Percentiles rank a stretch among this genome's conserved stretches.
Conservation (phyloP, 2,888 invertebrate genomes). For the Protonemura montana region DNA sequence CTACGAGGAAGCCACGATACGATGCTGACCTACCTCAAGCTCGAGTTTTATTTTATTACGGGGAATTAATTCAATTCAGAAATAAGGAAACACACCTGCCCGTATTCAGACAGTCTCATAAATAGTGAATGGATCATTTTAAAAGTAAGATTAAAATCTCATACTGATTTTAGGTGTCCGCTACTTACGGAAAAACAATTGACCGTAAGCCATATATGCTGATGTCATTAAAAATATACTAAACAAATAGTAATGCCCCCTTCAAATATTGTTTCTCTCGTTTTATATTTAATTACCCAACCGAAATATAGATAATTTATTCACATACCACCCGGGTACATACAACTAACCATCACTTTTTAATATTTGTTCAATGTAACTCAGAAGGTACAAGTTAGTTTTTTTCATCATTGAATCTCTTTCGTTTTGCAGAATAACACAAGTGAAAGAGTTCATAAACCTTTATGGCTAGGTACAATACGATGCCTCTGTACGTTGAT, state of each 20-base stretch:
- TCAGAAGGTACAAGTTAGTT: slow-evolving; percentile 15
- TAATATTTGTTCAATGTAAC: neutral
- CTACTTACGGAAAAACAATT: neutral
- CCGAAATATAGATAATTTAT: neutral
- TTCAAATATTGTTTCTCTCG: neutral
- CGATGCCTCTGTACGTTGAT: slow-evolving; percentile 25
- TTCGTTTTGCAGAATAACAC: neutral
- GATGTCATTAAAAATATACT: neutral
- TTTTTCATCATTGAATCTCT: neutral
- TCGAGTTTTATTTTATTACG: neutral
- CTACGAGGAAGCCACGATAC: neutral
- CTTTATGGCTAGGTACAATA: neutral
- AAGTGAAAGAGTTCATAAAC: slow-evolving; percentile 25
- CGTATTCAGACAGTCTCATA: no score
- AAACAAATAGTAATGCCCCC: neutral
- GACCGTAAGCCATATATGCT: neutral
- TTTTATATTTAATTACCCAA: neutral
- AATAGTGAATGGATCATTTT: no score
- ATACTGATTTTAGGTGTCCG: neutral
- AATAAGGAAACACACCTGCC: no score
- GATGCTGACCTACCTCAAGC: neutral
- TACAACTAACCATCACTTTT: neutral
- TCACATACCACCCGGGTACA: neutral
- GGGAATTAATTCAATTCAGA: no score
- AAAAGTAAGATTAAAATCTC: neutral